These are phyloP conservation scores for Rhodeus uyekii DNA, from an alignment of 2,797 vertebrate genomes.

Conservation along the genomic window DNA sequence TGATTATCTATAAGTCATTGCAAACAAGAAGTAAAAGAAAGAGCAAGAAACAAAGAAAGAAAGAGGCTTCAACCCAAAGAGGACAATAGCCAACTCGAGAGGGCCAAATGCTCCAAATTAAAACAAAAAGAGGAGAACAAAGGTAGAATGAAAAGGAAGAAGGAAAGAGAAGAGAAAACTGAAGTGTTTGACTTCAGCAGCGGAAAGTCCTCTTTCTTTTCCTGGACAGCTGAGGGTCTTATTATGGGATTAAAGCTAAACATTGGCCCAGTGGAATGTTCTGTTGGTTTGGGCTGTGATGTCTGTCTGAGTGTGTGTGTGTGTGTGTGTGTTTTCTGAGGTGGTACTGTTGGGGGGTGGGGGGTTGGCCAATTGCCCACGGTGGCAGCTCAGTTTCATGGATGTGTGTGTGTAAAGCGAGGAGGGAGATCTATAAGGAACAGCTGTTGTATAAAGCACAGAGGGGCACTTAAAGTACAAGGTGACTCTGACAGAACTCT, in stretches of 20 bases:
- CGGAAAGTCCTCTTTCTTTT: conserved; percentile 80
- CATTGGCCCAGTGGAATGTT: conserved; percentile 79
- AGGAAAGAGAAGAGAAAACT: conserved; percentile 47
- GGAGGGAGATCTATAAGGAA: conserved; percentile 51
- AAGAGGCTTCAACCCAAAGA: conserved; percentile 42
- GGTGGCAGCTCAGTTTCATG: conserved; percentile 59
- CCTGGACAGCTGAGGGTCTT: conserved; percentile 84
- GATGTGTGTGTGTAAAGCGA: conserved; percentile 36
- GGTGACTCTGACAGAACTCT: conserved; percentile 51
- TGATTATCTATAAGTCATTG: conserved; percentile 60
- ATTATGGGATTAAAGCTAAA: conserved; percentile 85
- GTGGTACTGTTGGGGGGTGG: conserved; percentile 19
- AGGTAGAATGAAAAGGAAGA: conserved; percentile 42
- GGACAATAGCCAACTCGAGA: conserved; percentile 33
- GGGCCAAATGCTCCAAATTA: conserved; percentile 58
- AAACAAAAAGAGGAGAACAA: conserved; percentile 46
- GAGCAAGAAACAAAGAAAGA: conserved; percentile 43
- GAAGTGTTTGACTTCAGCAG: conserved; percentile 67
- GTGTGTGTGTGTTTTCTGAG: conserved; percentile 31
- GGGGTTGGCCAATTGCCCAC: conserved; percentile 52
- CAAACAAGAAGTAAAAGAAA: conserved; percentile 44
- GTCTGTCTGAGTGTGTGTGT: conserved; percentile 25
- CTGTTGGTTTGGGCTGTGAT: conserved; percentile 53
- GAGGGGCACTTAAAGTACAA: conserved; percentile 42
- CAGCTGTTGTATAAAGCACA: conserved; percentile 52